These are phyloP conservation scores for Volucella inflata DNA, from an alignment of 2,888 invertebrate species.

Conservation along the genomic window DNA sequence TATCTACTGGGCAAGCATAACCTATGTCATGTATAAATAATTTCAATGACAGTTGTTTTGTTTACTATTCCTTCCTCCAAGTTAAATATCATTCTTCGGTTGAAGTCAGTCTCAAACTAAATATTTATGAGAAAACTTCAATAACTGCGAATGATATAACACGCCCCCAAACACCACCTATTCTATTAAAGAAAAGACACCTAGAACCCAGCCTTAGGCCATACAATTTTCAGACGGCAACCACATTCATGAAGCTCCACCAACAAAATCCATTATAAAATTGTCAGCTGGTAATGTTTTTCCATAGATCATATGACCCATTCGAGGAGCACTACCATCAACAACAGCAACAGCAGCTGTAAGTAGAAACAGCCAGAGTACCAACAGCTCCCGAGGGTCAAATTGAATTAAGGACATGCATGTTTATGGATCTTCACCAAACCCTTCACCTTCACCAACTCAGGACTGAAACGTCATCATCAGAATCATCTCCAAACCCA, in stretches of 20 bases:
- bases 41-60: conserved; percentile 32
- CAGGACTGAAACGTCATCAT: conserved; percentile 3
- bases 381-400: conserved; percentile 74
- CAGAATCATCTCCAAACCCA: conserved; percentile 38
- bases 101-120: conserved; percentile 30
- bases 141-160: conserved; percentile 70
- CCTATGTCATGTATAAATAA: conserved; percentile 21
- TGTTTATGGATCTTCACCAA: conserved; percentile 63
- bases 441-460: conserved; percentile 21
- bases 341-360: conserved; percentile 10
- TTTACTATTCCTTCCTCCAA: conserved; percentile 29
- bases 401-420: conserved; percentile 75
- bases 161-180: conserved; percentile 50
- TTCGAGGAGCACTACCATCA: conserved; percentile 13
- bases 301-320: conserved; percentile 59
- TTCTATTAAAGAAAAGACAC: conserved; percentile 40
- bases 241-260: conserved; percentile 47
- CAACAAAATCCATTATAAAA: conserved; percentile 68
- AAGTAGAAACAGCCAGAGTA: conserved; percentile 36
- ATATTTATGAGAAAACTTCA: conserved; percentile 73
- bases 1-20: conserved; percentile 18
- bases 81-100: conserved; percentile 41
- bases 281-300: conserved; percentile 65
- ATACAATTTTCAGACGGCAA: conserved; percentile 24
- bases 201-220: conserved; percentile 45